phyloP scores from a whole-genome alignment of 2,113 vertebrate genomes.

The Daphoenositta chrysoptera region DNA sequence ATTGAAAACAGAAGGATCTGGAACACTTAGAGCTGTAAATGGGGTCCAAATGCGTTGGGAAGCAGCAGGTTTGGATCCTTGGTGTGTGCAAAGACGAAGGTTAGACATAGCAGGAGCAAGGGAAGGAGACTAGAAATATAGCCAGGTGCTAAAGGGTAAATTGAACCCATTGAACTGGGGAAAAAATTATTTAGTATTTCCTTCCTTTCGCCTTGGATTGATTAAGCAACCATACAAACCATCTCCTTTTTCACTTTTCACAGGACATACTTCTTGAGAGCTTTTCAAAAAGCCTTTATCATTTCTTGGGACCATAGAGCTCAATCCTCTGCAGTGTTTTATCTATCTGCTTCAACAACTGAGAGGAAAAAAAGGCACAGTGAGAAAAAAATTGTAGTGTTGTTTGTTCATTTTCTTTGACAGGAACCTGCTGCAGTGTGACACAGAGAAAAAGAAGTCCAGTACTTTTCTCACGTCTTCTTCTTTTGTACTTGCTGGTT shows the following conservation, averaged over 20 bases:
- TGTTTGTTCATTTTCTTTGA: neutral
- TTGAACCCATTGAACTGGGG: neutral
- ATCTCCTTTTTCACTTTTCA: neutral
- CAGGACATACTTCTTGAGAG: neutral
- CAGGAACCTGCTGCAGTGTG: neutral
- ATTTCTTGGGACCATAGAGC: neutral
- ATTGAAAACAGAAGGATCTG: neutral
- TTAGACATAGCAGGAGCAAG: neutral
- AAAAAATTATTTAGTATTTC: neutral
- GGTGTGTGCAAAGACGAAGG: neutral
- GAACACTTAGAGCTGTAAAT: neutral
- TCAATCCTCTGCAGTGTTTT: neutral
- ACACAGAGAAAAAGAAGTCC: neutral
- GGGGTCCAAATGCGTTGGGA: fast-evolving
- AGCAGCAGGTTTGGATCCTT: neutral
- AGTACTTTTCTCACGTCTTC: neutral
- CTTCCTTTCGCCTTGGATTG: neutral
- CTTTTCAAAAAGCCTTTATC: neutral
- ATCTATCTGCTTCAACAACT: neutral
- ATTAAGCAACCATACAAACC: neutral
- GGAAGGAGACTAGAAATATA: neutral
- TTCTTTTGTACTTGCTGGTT: neutral
- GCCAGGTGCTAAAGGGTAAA: neutral
- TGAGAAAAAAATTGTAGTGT: neutral
- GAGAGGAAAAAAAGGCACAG: neutral